Base-by-base conservation (phyloP, 2,797 vertebrate species). In the Muscicapa striata region DNA sequence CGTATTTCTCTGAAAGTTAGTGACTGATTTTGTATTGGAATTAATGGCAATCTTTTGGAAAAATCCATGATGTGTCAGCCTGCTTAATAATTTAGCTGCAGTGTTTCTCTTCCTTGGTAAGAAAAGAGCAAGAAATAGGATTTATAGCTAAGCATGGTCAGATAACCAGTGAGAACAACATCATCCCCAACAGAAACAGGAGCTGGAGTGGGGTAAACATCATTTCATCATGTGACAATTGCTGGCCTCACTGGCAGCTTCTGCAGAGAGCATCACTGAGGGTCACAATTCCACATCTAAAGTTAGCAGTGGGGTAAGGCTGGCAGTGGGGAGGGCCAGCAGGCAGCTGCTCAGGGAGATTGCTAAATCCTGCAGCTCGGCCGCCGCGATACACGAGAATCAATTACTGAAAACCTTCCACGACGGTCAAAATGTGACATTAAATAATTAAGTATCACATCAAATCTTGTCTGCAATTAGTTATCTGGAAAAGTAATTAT, bases 401-500 rank as follows among this genome's bases (percentile, higher is more conserved):
- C 97, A 97, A 96, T 98, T 98, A 97, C 94, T 49, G 83, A 90
- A 93, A 97, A 89, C 87, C 92, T 96, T 96, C 97, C 94, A 84
- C 40, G 46, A 88, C 94, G 90, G 92, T 95, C 93, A 95, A 89
- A 97, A 97, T 92, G 93, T 93, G 95, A 96, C 96, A 96, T 96
- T 95, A 97, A 98, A 97, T 97, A 97, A 97, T 96, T 96, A 97
- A 97, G 94, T 96, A 97, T 97, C 94, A 75, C 95, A 96, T 97
- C 94, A 97, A 95, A 94, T 89, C 86, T 96, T 93, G 95, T 96
- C 95, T 94, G 69, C 92, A 96, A 84, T 97, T 97, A 88, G 82
- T 98, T 97, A 97, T 95, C 94, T 84, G 94, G 96, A 95, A 97
- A 97, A 96, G 95, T 94, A 98, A 97, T 97, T 98, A 97, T 89